These are phyloP conservation scores for Ptychodera flava DNA, from an alignment of 35 echinoderm and acorn worm species.

Conservation along the genomic window DNA sequence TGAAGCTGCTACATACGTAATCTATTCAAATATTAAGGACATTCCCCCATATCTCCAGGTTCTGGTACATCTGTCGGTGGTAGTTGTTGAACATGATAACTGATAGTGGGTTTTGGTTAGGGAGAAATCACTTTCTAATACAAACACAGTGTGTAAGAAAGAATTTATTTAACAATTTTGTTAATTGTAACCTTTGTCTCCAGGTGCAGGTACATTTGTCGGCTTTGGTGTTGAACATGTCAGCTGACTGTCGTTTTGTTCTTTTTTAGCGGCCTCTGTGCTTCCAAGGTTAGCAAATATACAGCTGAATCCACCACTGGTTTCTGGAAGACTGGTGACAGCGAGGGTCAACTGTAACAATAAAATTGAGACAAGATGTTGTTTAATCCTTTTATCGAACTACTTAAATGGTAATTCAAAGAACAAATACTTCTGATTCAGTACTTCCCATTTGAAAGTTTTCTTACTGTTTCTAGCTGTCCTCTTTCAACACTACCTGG, in stretches of 20 bases:
- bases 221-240: background rate
- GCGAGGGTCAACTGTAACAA: background rate
- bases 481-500: background rate
- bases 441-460: background rate
- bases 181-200: background rate
- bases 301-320: background rate
- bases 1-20: too few species aligned
- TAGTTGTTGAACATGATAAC: too few species aligned
- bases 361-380: too few species aligned
- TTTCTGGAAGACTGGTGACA: background rate
- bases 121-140: background rate
- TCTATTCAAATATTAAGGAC: too few species aligned
- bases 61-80: background rate
- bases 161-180: background rate
- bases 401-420: background rate
- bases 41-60: too few species aligned
- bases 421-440: background rate
- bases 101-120: too few species aligned
- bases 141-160: background rate
- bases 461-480: background rate
- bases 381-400: too few species aligned
- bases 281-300: background rate
- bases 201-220: background rate
- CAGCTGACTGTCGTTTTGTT: background rate
- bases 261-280: background rate